Conservation (phyloP, 2,113 vertebrate genomes). For the Myiopsitta monachus region DNA sequence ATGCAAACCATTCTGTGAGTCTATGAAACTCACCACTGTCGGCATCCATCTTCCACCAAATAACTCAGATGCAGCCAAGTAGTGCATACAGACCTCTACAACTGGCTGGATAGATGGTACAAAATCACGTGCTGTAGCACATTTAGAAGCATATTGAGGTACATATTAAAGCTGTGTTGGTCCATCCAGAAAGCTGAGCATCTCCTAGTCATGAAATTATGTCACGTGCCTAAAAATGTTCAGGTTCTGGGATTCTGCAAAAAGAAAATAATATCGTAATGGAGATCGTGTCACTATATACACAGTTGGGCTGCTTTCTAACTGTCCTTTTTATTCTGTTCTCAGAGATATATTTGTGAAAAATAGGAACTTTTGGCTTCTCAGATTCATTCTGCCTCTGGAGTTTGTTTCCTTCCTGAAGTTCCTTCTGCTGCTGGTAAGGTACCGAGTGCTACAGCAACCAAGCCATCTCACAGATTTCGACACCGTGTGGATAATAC, state of each 20-base stretch:
- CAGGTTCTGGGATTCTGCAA: neutral
- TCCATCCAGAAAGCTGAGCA: neutral
- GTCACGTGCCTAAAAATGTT: neutral
- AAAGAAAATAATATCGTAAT: neutral
- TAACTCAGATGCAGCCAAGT: neutral
- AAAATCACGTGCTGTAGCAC: neutral
- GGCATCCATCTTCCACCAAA: neutral
- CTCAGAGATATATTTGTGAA: neutral
- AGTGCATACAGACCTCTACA: accelerated
- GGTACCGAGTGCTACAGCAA: neutral
- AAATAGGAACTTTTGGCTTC: neutral
- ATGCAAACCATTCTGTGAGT: neutral
- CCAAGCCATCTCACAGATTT: neutral
- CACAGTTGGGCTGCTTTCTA: neutral
- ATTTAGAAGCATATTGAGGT: neutral
- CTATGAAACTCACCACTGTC: neutral
- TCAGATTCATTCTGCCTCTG: neutral
- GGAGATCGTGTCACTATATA: neutral
- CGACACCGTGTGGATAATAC: neutral
- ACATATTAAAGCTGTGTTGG: neutral
- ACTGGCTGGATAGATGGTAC: accelerated
- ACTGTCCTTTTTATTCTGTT: neutral
- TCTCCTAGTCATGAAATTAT: neutral
- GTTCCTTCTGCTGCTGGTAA: neutral
- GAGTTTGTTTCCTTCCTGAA: neutral